These are phyloP conservation scores for Falco columbarius DNA, from an alignment of 2,797 vertebrate species.

Conservation along the genomic window DNA sequence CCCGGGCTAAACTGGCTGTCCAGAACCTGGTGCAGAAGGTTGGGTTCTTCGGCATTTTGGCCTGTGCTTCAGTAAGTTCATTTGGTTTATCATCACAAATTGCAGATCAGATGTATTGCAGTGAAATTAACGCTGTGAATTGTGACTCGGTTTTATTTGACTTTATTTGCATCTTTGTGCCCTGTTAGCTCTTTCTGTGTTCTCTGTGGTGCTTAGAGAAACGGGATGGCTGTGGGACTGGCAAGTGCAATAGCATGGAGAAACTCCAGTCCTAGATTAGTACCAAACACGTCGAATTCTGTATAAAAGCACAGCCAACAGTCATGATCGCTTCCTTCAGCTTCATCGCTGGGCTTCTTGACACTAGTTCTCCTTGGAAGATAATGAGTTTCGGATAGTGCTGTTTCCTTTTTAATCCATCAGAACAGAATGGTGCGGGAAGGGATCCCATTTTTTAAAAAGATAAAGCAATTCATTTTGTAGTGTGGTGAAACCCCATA, in stretches of 20 bases:
- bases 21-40: conserved; percentile 90
- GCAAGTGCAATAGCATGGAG: neutral
- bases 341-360: neutral
- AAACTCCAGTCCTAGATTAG: neutral
- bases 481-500: neutral
- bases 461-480: neutral
- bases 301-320: neutral
- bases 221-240: neutral
- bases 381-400: neutral
- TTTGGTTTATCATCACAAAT: neutral
- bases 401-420: neutral
- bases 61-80: conserved; percentile 90
- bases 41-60: conserved; percentile 96
- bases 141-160: neutral
- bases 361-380: neutral
- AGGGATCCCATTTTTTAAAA: neutral
- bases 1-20: conserved; percentile 82
- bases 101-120: neutral
- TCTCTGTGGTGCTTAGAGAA: neutral
- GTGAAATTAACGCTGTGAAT: neutral
- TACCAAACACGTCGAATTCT: neutral
- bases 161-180: neutral
- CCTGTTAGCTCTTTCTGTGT: neutral
- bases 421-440: neutral
- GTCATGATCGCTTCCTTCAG: neutral